A percentile compares a stretch with the other conserved stretches of the same genome.
Conservation (phyloP, 2,113 vertebrate genomes). For the Entelurus aequoreus region DNA sequence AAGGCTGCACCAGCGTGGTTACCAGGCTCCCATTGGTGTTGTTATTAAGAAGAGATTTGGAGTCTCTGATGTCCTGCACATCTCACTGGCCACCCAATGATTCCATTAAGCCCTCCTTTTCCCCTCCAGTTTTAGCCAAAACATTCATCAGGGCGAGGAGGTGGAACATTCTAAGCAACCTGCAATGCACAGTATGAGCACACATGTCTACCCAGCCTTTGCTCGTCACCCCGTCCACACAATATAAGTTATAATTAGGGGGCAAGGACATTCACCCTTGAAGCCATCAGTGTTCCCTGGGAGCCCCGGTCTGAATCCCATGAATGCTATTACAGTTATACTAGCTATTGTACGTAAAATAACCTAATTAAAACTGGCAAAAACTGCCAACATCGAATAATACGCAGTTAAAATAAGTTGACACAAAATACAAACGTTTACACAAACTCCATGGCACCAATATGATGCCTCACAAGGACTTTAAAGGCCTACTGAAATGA, state of each 20-base stretch:
- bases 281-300: conserved; percentile 4
- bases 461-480: too few species aligned
- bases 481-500: too few species aligned
- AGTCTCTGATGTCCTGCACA: conserved; percentile 22
- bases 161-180: background rate
- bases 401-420: too few species aligned
- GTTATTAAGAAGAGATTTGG: conserved; percentile 62
- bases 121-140: conserved; percentile 1
- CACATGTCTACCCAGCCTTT: background rate
- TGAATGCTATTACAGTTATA: too few species aligned
- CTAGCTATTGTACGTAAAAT: background rate
- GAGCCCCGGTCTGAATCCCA: background rate
- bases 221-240: background rate
- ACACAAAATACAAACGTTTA: too few species aligned
- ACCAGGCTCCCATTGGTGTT: conserved; percentile 24
- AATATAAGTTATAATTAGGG: background rate
- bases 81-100: conserved; percentile 6
- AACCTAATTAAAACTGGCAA: background rate
- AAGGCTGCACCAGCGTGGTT: conserved; percentile 23
- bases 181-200: background rate
- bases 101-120: conserved; percentile 1
- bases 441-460: too few species aligned
- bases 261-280: background rate
- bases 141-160: background rate
- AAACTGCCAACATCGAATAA: background rate